Conservation (phyloP, 2,113 vertebrate genomes). For the Leptobrachium leishanense region DNA sequence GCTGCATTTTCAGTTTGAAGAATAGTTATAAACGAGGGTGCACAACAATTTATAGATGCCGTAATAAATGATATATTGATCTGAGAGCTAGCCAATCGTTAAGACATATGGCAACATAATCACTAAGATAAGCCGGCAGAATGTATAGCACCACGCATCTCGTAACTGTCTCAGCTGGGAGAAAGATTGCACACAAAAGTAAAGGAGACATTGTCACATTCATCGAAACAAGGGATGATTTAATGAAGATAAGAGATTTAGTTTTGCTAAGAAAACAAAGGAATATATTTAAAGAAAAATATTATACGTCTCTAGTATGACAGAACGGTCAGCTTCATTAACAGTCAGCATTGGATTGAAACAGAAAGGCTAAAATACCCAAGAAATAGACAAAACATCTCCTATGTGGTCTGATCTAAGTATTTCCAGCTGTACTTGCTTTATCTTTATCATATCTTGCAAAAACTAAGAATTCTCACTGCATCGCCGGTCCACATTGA, state of each 20-base stretch:
- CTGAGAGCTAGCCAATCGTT: neutral
- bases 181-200: constrained; percentile 25
- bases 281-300: neutral
- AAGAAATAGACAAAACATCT: too few relatives aligned
- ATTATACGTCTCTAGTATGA: too few relatives aligned
- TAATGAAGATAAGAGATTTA: too few relatives aligned
- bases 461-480: too few relatives aligned
- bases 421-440: too few relatives aligned
- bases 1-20: constrained; percentile 8
- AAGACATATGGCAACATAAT: constrained; percentile 20
- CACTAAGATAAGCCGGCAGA: neutral
- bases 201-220: constrained; percentile 14
- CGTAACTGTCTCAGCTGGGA: constrained; percentile 5
- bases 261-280: neutral
- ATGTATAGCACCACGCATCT: too few relatives aligned
- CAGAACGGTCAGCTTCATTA: too few relatives aligned
- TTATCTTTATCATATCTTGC: too few relatives aligned
- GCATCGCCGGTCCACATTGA: too few relatives aligned
- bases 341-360: too few relatives aligned
- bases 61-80: constrained; percentile 37
- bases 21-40: constrained; percentile 18
- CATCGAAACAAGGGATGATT: neutral
- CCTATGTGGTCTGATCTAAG: too few relatives aligned
- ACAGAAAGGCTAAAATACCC: too few relatives aligned
- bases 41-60: neutral